Percentiles rank a stretch among this genome's conserved stretches.
Evolutionary conservation across 2,888 invertebrate genomes (phyloP).

Genomic region (Mimumesa dahlbomi): DNA sequence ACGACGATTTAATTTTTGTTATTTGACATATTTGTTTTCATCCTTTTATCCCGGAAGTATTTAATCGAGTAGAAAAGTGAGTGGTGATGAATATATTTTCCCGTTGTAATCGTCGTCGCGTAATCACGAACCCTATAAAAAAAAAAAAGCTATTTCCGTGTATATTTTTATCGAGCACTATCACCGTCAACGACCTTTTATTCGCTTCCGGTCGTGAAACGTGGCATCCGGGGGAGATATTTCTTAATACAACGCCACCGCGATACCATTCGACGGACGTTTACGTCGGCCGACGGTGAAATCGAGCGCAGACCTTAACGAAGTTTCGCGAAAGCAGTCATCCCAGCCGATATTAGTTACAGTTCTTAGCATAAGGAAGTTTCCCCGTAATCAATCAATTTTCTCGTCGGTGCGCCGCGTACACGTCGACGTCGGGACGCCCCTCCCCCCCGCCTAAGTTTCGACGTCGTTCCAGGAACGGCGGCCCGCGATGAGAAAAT

Average conservation of each 20-base stretch:
- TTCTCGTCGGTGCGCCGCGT: constrained; percentile 55
- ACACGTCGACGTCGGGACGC: constrained; percentile 53
- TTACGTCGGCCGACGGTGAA: too few species aligned
- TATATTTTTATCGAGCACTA: too few species aligned
- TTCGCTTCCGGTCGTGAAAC: too few species aligned
- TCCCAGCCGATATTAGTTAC: constrained; percentile 54
- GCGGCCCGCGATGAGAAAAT: constrained; percentile 4
- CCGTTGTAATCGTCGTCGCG: constrained; percentile 24
- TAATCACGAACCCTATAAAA: not conserved
- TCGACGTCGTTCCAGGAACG: constrained; percentile 22
- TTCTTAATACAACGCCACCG: too few species aligned
- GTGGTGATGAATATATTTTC: constrained; percentile 34
- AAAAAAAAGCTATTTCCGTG: too few species aligned
- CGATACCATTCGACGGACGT: too few species aligned
- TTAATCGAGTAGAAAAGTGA: constrained; percentile 31
- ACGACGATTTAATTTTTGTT: constrained; percentile 15
- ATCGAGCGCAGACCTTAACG: too few species aligned
- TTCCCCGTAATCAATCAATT: constrained; percentile 64
- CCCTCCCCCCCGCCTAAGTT: constrained; percentile 31
- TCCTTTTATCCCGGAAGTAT: constrained; percentile 22
- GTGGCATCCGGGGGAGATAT: too few species aligned
- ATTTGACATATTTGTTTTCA: constrained; percentile 11
- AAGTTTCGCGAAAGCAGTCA: too few species aligned
- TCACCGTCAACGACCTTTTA: too few species aligned
- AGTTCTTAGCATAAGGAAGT: constrained; percentile 50